These are phyloP conservation scores for Thamnaconus septentrionalis DNA, from an alignment of 2,113 vertebrate species.

Conservation along the genomic window DNA sequence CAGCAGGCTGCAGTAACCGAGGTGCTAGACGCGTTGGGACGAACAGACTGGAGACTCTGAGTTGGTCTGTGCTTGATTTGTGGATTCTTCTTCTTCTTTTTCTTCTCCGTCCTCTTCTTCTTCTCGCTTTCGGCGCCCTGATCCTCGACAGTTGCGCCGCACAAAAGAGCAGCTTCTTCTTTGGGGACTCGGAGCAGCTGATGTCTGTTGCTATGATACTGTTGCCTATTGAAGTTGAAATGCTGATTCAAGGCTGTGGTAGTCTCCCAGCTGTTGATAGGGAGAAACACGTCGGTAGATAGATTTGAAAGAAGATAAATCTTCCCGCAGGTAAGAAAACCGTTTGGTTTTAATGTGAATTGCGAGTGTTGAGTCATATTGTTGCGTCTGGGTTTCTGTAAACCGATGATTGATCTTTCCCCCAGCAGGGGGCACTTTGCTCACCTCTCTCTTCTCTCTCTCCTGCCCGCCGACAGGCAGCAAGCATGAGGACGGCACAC, in stretches of 20 bases:
- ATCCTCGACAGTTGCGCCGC: background rate
- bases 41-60: slow-evolving; percentile 2
- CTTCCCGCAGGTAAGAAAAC: too few species aligned
- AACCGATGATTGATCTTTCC: too few species aligned
- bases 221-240: too few species aligned
- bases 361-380: too few species aligned
- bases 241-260: too few species aligned
- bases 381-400: too few species aligned
- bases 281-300: too few species aligned
- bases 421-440: background rate
- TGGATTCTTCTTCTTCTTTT: background rate
- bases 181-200: slow-evolving; percentile 1
- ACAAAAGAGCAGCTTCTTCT: background rate
- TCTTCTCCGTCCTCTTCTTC: background rate
- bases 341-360: too few species aligned
- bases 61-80: background rate
- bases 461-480: slow-evolving; percentile 78
- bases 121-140: background rate
- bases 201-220: background rate
- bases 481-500: slow-evolving; percentile 97
- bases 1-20: slow-evolving; percentile 27
- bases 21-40: slow-evolving; percentile 29
- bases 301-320: too few species aligned
- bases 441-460: background rate
- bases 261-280: too few species aligned